A percentile compares a stretch with the other conserved stretches of the same genome.
phyloP scores from a whole-genome alignment of 2,888 invertebrate genomes.

The Crematogaster levior region DNA sequence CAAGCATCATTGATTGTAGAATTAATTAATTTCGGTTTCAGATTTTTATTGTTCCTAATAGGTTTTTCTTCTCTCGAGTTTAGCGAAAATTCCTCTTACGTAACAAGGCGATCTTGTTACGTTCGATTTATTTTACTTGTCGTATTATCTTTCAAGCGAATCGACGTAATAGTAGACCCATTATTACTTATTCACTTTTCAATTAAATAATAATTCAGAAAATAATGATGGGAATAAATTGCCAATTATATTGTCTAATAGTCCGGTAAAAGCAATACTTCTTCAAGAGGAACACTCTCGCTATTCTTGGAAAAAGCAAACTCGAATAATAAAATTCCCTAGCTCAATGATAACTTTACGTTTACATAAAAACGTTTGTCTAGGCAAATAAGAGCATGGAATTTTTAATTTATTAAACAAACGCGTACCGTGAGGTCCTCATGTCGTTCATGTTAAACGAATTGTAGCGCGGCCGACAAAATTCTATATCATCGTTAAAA shows the following conservation, averaged over 20 bases:
- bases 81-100: constrained; percentile 7
- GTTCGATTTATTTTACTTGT: constrained; percentile 16
- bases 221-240: constrained; percentile 31
- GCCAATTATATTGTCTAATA: constrained; percentile 41
- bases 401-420: constrained; percentile 42
- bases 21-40: constrained; percentile 7
- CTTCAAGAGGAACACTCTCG: background rate
- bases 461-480: background rate
- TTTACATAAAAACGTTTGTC: constrained; percentile 26
- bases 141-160: background rate
- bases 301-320: constrained; percentile 38
- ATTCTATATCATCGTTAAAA: background rate
- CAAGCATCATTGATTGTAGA: constrained; percentile 14
- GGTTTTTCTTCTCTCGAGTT: constrained; percentile 8
- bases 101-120: constrained; percentile 35
- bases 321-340: constrained; percentile 38
- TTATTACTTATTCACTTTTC: constrained; percentile 19
- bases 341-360: constrained; percentile 21
- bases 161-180: constrained; percentile 2
- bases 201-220: constrained; percentile 33
- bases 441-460: background rate
- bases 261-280: background rate
- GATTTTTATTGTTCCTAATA: constrained; percentile 13
- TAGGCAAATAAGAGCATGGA: constrained; percentile 5
- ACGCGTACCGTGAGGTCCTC: constrained; percentile 1